Percentiles rank a stretch among this genome's conserved stretches.
phyloP scores from a whole-genome alignment of 2,797 vertebrate species.

The Cryptoprocta ferox region DNA sequence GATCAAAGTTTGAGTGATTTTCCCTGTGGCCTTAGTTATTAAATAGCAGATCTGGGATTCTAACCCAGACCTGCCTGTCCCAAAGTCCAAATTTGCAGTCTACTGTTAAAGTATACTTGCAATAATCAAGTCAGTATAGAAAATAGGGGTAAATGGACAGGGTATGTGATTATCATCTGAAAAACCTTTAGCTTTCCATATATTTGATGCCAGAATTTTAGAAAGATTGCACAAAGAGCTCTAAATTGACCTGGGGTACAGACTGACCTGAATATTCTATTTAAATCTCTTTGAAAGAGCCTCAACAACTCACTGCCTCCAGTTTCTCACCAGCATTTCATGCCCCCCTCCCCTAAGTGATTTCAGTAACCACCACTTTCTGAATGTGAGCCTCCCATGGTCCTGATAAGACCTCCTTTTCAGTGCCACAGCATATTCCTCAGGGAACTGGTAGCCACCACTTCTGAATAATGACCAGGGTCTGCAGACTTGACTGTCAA shows the following conservation, averaged over 20 bases:
- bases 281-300: neutral
- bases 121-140: neutral
- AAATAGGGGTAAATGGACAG: neutral
- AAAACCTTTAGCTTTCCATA: neutral
- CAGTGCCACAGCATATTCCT: neutral
- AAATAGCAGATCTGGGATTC: neutral
- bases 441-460: neutral
- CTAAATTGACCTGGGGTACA: neutral
- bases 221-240: neutral
- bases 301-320: neutral
- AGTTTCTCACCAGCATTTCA: neutral
- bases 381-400: neutral
- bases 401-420: neutral
- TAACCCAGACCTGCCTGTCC: neutral
- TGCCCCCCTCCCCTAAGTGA: neutral
- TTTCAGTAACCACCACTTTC: neutral
- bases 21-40: neutral
- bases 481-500: neutral
- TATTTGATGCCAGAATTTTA: neutral
- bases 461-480: neutral
- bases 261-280: neutral
- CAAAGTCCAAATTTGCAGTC: neutral
- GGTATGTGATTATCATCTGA: neutral
- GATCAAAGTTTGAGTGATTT: neutral
- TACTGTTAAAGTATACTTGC: neutral